Conservation (phyloP, 2,113 vertebrate species). For the Proterorhinus semilunaris region DNA sequence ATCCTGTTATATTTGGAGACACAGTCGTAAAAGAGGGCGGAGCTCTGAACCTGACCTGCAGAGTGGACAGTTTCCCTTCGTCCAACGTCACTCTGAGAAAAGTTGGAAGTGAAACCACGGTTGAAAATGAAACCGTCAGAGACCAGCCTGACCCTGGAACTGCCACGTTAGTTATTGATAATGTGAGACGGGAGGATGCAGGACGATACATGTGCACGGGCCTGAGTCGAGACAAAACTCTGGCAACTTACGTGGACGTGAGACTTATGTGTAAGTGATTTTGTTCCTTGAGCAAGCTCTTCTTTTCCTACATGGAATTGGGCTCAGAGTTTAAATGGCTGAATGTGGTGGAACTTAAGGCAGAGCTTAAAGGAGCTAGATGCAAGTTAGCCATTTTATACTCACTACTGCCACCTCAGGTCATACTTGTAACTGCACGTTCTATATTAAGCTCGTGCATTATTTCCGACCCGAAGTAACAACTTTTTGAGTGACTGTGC, state of each 20-base stretch:
- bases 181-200: slow-evolving; percentile 18
- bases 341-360: too few species aligned
- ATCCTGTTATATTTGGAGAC: slow-evolving; percentile 10
- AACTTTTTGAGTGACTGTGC: too few species aligned
- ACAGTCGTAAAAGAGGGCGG: not conserved
- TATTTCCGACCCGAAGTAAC: too few species aligned
- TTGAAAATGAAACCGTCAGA: not conserved
- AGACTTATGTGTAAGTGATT: slow-evolving; percentile 49
- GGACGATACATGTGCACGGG: slow-evolving; percentile 53
- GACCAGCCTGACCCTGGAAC: not conserved
- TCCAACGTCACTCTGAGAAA: slow-evolving; percentile 24
- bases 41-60: slow-evolving; percentile 36
- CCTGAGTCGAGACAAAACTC: not conserved
- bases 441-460: too few species aligned
- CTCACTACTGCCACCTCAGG: too few species aligned
- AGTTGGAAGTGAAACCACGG: not conserved
- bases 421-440: too few species aligned
- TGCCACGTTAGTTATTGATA: slow-evolving; percentile 12
- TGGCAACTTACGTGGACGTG: slow-evolving; percentile 9
- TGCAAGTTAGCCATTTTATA: too few species aligned
- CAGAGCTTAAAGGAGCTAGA: too few species aligned
- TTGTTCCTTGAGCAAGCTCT: too few species aligned
- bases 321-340: too few species aligned
- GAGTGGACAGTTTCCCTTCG: slow-evolving; percentile 37
- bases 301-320: too few species aligned